phyloP scores from a whole-genome alignment of 1,140 invertebrate genomes.

The Cydia splendana region DNA sequence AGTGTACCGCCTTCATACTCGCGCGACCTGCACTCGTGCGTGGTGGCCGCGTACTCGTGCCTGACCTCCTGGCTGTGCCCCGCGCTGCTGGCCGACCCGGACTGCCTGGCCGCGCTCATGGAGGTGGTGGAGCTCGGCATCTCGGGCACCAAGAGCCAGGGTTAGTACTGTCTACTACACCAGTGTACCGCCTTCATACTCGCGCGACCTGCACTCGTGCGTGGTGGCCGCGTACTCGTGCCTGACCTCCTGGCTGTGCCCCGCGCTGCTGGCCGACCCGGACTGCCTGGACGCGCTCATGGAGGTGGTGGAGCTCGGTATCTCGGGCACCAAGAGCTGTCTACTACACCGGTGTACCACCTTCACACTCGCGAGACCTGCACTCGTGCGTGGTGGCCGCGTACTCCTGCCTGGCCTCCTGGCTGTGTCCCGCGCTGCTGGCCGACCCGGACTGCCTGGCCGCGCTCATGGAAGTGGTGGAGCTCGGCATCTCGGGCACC shows the following conservation, averaged over 20 bases:
- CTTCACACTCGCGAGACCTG: too few species aligned
- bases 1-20: too few species aligned
- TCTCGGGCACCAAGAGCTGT: conserved; percentile 94
- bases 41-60: conserved; percentile 96
- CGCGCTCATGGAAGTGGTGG: conserved; percentile 97
- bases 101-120: conserved; percentile 94
- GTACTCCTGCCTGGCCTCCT: conserved; percentile 94
- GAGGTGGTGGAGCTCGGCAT: conserved; percentile 99
- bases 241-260: conserved; percentile 86
- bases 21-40: conserved; percentile 82
- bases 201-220: conserved; percentile 72
- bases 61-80: conserved; percentile 92
- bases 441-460: conserved; percentile 95
- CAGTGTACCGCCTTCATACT: too few species aligned
- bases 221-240: conserved; percentile 73
- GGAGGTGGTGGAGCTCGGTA: conserved; percentile 98
- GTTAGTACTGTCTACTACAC: conserved; percentile 48
- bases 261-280: conserved; percentile 90
- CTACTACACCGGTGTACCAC: too few species aligned
- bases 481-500: conserved; percentile 97
- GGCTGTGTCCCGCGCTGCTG: conserved; percentile 87
- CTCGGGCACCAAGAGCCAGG: conserved; percentile 94
- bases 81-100: conserved; percentile 91
- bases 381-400: conserved; percentile 94
- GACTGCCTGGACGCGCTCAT: conserved; percentile 95